phyloP scores from a whole-genome alignment of 2,888 invertebrate species.

The Charanyca ferruginea region DNA sequence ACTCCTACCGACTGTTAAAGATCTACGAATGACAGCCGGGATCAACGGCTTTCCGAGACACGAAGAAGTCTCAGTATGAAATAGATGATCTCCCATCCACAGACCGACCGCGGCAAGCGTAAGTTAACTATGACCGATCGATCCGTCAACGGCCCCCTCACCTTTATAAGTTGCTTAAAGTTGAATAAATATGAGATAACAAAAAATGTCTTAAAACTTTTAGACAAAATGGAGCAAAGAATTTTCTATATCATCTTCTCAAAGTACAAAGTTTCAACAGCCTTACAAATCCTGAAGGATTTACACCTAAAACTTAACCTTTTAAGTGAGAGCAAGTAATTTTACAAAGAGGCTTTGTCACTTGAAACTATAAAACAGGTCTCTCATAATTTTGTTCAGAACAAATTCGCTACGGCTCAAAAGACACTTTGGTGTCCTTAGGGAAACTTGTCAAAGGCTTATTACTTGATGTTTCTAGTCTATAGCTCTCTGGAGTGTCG shows the following conservation, averaged over 20 bases:
- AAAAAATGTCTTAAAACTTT: not conserved
- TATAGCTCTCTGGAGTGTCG: constrained; percentile 8
- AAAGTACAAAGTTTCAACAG: constrained; percentile 20
- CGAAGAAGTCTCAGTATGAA: too few species aligned
- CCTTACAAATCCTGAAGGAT: constrained; percentile 13
- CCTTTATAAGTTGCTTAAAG: too few species aligned
- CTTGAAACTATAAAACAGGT: constrained; percentile 32
- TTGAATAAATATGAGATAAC: too few species aligned
- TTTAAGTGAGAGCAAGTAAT: constrained; percentile 7
- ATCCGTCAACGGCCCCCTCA: too few species aligned
- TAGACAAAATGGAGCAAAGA: constrained; percentile 1
- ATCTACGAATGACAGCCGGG: too few species aligned
- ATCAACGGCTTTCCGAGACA: too few species aligned
- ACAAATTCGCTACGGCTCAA: constrained; percentile 11
- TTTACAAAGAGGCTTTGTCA: constrained; percentile 26
- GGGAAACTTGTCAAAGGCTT: constrained; percentile 10
- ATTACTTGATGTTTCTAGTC: constrained; percentile 3
- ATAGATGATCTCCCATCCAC: too few species aligned
- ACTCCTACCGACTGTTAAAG: too few species aligned
- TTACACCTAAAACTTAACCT: constrained; percentile 12
- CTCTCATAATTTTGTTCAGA: constrained; percentile 17
- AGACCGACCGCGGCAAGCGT: too few species aligned
- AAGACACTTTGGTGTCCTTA: constrained; percentile 14
- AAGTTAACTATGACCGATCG: too few species aligned
- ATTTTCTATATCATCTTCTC: not conserved